A percentile compares a stretch with the other conserved stretches of the same genome.
These are phyloP conservation scores for Phyllostomus hastatus DNA, from an alignment of 2,113 vertebrate species.

Conservation along the genomic window DNA sequence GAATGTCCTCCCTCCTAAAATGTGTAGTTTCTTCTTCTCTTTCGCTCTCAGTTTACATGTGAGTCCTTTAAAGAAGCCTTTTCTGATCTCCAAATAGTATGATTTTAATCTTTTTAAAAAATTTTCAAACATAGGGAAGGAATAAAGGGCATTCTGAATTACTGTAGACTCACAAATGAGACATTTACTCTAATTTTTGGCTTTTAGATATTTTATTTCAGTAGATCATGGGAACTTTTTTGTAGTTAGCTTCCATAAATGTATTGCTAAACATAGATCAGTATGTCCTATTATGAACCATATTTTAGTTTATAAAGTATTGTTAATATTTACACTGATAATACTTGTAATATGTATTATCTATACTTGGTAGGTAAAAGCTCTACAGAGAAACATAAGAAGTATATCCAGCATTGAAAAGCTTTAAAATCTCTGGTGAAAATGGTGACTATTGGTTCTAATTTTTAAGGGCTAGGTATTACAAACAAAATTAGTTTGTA, in stretches of 20 bases:
- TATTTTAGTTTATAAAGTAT: not conserved
- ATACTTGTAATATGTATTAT: not conserved
- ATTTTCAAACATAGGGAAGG: not conserved
- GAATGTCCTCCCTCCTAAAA: not conserved
- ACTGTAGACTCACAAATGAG: not conserved
- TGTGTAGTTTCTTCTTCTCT: not conserved
- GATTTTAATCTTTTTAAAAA: conserved; percentile 16
- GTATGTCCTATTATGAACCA: not conserved
- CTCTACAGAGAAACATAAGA: not conserved
- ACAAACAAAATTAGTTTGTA: conserved; percentile 21
- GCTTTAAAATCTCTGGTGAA: not conserved
- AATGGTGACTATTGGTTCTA: conserved; percentile 4
- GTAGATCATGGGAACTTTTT: not conserved
- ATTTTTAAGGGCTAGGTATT: conserved; percentile 21
- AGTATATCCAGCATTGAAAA: not conserved
- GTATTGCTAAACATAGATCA: not conserved
- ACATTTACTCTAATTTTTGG: not conserved
- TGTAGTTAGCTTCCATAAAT: not conserved
- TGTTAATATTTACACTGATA: not conserved
- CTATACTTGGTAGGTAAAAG: not conserved
- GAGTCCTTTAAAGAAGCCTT: not conserved
- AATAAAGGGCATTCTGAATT: not conserved
- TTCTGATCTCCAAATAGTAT: not conserved
- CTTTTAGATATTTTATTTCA: conserved; percentile 11
- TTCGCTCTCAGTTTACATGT: not conserved